Evolutionary conservation across 2,888 invertebrate genomes (phyloP), one percentile per base, ranked within the genome.

Genomic region (Erebia epiphron): DNA sequence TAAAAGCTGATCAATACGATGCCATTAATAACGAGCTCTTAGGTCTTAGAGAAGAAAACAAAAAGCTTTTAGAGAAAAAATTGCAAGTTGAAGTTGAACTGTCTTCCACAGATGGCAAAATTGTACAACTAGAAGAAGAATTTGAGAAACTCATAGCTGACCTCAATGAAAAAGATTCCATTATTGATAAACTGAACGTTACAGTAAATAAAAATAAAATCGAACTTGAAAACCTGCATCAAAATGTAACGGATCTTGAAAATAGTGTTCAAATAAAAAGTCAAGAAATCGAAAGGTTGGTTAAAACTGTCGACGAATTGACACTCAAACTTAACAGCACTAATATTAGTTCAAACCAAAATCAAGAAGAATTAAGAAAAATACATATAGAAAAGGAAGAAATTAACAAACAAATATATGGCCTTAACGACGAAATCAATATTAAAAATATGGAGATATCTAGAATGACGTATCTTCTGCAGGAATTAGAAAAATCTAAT

Each of bases 151-250:
- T 93, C 9, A 80, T 86, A 56, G 76, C 83, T 8, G 87, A 88
- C 46, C 86, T 93, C 3, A 87, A 87, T 57, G 94, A 93, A 77
- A 89, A 94, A 75, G 88, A 91, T 76, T 79, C 79, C n/a, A 72
- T 88, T 13, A 90, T 91, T 67, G 86, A 90, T 73, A 77, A 76
- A 7, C 80, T 91, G 7, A 89, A 91, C 75, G 63, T 71, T 11
- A 85, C 85, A 13, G 75, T 87, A 2, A 72, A 74, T 35, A 80
- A 85, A 72, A 85, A 85, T 73, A 86, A 86, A 13, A 61, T 68
- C 1, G 83, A 79, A 26, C 62, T 88, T 54, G 72, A 74, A 14
- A 78, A 79, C 46, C 73, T 87, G 5, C 84, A 75, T 71, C 79
- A 86, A 75, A 86, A 78, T 66, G 60, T 86, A 7, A 67, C 71